Percentiles rank a stretch among this genome's conserved stretches.
Conservation (phyloP, 2,113 vertebrate genomes). For the Beaufortia kweichowensis region DNA sequence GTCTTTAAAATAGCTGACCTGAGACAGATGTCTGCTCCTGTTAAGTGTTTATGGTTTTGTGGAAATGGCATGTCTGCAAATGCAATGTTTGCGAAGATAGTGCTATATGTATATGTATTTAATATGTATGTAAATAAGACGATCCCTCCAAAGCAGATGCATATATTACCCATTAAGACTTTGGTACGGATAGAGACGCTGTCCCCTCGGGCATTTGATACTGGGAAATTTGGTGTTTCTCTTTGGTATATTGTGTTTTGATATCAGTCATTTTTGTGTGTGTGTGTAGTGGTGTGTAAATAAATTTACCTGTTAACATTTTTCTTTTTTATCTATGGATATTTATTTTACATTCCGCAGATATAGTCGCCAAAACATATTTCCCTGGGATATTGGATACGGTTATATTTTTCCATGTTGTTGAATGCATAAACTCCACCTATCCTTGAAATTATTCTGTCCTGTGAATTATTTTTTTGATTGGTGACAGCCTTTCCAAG, state of each 20-base stretch:
- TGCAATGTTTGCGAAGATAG: background rate
- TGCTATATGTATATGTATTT: constrained; percentile 56
- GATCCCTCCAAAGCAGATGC: constrained; percentile 49
- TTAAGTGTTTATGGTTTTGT: constrained; percentile 44
- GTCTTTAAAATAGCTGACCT: constrained; percentile 46
- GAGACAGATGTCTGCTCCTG: constrained; percentile 52
- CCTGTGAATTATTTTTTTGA: background rate
- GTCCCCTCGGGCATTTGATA: constrained; percentile 57
- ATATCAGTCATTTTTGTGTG: constrained; percentile 18
- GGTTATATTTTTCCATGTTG: background rate
- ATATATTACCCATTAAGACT: constrained; percentile 56
- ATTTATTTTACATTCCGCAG: background rate
- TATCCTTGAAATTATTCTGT: background rate
- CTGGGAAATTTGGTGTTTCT: constrained; percentile 29
- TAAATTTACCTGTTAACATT: constrained; percentile 51
- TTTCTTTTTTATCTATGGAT: background rate
- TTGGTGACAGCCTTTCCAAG: background rate
- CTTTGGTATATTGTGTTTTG: constrained; percentile 19
- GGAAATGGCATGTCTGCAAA: constrained; percentile 43
- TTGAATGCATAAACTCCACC: background rate
- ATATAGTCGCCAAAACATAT: background rate
- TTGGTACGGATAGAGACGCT: constrained; percentile 20
- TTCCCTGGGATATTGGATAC: constrained; percentile 27
- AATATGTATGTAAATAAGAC: constrained; percentile 72
- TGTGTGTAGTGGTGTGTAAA: constrained; percentile 47